phyloP scores from a whole-genome alignment of 1,140 invertebrate genomes.

The Drosophila grimshawi region DNA sequence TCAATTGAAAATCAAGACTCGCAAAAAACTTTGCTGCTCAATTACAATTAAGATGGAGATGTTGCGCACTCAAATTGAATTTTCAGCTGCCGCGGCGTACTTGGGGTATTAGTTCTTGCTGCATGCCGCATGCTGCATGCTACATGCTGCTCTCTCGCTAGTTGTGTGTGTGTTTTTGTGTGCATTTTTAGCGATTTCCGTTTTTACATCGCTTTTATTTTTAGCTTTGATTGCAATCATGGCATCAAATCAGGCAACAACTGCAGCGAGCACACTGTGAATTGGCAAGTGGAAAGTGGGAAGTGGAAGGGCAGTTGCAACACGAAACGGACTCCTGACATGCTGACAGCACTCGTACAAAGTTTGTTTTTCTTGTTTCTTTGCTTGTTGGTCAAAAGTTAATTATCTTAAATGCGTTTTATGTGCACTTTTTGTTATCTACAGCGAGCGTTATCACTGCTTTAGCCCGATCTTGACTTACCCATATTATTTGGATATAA shows the following conservation, averaged over 20 bases:
- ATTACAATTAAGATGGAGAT: constrained; percentile 82
- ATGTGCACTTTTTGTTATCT: constrained; percentile 19
- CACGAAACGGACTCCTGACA: constrained; percentile 42
- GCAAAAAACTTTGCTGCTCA: constrained; percentile 80
- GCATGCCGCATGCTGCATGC: background rate
- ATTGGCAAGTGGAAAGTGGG: background rate
- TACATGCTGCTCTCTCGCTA: background rate
- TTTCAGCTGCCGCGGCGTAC: constrained; percentile 54
- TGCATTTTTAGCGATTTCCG: constrained; percentile 59
- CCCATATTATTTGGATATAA: constrained; percentile 84
- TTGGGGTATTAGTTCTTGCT: constrained; percentile 8
- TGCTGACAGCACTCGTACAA: constrained; percentile 55
- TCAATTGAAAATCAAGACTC: constrained; percentile 80
- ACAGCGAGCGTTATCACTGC: background rate
- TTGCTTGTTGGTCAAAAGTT: constrained; percentile 67
- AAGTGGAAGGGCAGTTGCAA: background rate
- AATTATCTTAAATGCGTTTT: constrained; percentile 80
- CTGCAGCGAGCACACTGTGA: constrained; percentile 28
- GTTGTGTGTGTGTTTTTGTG: background rate
- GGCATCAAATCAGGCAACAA: constrained; percentile 71
- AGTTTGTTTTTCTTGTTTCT: constrained; percentile 35
- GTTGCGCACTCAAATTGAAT: constrained; percentile 82
- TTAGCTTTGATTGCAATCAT: constrained; percentile 80
- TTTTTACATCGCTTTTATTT: constrained; percentile 60
- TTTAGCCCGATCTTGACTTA: constrained; percentile 55